Percentiles rank a stretch among this genome's conserved stretches.
phyloP scores from a whole-genome alignment of 2,797 vertebrate genomes.

The Anniella stebbinsi region DNA sequence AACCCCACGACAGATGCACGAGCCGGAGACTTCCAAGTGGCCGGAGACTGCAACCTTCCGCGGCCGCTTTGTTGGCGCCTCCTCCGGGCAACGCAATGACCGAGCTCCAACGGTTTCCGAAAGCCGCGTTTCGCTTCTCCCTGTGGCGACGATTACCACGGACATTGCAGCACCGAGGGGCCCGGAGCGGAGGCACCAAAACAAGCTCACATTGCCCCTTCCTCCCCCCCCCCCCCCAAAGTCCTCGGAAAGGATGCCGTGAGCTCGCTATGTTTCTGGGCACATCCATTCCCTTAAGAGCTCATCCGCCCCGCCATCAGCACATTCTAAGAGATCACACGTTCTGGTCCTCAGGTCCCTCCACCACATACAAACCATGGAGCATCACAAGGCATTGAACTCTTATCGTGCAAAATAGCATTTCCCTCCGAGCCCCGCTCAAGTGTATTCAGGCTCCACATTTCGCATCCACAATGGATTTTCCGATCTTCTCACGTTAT shows the following conservation, averaged over 20 bases:
- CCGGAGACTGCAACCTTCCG: not conserved
- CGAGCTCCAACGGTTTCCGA: not conserved
- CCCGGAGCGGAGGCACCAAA: not conserved
- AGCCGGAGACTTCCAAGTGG: not conserved
- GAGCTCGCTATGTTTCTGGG: not conserved
- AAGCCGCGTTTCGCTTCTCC: not conserved
- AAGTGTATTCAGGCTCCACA: no score
- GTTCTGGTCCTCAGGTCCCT: not conserved
- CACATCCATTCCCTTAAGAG: not conserved
- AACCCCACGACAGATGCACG: not conserved
- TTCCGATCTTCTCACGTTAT: not conserved
- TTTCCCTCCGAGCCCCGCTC: no score
- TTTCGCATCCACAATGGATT: not conserved
- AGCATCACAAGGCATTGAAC: not conserved
- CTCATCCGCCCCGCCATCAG: not conserved
- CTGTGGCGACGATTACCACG: not conserved
- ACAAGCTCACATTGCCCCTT: not conserved
- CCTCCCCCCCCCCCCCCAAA: no score
- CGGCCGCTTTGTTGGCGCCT: no score
- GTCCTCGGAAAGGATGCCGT: not conserved
- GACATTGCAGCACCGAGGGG: not conserved
- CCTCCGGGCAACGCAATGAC: not conserved
- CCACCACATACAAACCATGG: not conserved
- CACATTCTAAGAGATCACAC: not conserved
- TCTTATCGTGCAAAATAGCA: no score